Conservation (phyloP, 2,113 vertebrate genomes). For the Hoplias malabaricus region DNA sequence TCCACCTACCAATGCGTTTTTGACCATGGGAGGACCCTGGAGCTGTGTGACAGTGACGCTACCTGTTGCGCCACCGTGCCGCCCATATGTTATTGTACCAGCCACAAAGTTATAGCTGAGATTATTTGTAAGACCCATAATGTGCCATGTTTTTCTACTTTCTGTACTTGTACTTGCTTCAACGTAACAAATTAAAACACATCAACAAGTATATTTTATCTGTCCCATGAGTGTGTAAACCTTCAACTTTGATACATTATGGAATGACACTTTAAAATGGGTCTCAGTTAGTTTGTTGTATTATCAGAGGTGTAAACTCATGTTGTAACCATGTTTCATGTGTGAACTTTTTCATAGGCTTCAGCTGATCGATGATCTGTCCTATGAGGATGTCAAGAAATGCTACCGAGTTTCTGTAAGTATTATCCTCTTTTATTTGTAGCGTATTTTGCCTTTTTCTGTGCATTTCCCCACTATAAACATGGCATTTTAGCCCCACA, state of each 20-base stretch:
- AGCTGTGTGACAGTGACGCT: too few species aligned
- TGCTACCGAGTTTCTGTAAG: slow-evolving; percentile 58
- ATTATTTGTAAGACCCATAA: too few species aligned
- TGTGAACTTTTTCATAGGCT: slow-evolving; percentile 30
- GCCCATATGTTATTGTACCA: too few species aligned
- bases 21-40: too few species aligned
- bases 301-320: neutral
- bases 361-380: slow-evolving; percentile 50
- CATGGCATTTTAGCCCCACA: too few species aligned
- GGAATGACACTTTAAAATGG: neutral
- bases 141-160: too few species aligned
- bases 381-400: slow-evolving; percentile 57
- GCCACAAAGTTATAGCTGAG: too few species aligned
- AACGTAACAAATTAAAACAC: too few species aligned
- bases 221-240: neutral
- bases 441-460: too few species aligned
- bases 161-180: neutral
- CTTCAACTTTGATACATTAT: neutral
- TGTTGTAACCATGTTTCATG: neutral
- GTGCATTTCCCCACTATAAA: too few species aligned
- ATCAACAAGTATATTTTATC: neutral
- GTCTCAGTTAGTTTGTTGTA: neutral
- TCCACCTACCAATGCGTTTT: too few species aligned
- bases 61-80: too few species aligned
- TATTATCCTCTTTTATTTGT: neutral